Base-by-base conservation (phyloP, 1,140 invertebrate genomes). In the Aphelinus atriplicis region DNA sequence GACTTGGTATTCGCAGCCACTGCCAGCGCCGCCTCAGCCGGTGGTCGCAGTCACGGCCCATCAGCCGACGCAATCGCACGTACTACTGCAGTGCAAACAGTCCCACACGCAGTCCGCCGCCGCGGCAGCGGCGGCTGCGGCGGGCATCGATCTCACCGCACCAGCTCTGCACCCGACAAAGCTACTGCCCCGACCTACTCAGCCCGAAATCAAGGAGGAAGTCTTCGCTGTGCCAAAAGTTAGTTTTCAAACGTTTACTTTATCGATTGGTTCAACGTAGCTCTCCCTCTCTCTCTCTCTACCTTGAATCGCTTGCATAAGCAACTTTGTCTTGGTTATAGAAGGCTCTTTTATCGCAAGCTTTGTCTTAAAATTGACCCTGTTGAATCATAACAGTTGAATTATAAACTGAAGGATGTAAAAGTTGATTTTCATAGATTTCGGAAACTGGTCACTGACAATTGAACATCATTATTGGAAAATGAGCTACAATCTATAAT, bases 151-250 rank as follows among this genome's bases (percentile, higher is more conserved):
- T 73, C 79, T 85, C 50, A 83, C 85, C 6, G 78, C 84, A 58
- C 80, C 86, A n/a, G 77, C 84, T n/a, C 71, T 81, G 56, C 84
- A 86, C 48, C 82, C 84, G 4, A 78, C 83, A 1, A 88, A 88
- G 76, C 76, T 88, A 67, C 73, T 87, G 55, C 85, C 87, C 10
- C 80, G 84, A 73, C 81, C 83, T 4, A 7, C 65, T 10, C 67
- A 79, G 3, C 80, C 71, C 67, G n/a, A 75, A 3, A 82, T 84
- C n/a, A 87, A 88, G 73, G 86, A 89, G 62, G 88, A 89, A 71
- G 79, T 89, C 60, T 90, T 90, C 73, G 89, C 85, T 50, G 85
- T 90, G 56, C 90, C 90, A 71, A 89, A 90, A 84, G 88, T 89
- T 47, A 68, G 76, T 77, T 50, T 48, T 71, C 77, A 26, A 26